phyloP scores from a whole-genome alignment of 2,113 vertebrate species.

The Hemibagrus wyckioides region DNA sequence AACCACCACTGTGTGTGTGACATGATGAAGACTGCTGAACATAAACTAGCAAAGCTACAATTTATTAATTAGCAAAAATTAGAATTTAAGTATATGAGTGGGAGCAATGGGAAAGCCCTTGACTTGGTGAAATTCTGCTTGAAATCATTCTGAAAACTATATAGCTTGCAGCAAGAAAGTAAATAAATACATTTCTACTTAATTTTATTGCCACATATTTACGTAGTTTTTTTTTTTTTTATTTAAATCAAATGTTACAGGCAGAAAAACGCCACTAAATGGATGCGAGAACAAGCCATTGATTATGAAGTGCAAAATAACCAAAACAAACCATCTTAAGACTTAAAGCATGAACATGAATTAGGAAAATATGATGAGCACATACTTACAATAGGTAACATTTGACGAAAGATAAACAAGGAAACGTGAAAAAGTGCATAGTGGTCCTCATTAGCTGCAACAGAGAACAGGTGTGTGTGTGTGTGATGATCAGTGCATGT shows the following conservation, averaged over 20 bases:
- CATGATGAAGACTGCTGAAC: too few relatives aligned
- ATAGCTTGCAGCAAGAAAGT: neutral
- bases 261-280: neutral
- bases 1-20: too few relatives aligned
- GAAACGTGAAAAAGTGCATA: neutral
- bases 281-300: neutral
- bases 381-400: neutral
- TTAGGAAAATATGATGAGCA: neutral
- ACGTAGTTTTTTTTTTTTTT: neutral
- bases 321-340: neutral
- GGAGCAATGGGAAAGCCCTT: neutral
- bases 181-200: neutral
- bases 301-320: neutral
- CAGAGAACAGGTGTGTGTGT: neutral
- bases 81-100: neutral
- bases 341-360: neutral
- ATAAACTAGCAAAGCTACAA: neutral
- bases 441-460: neutral
- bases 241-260: neutral
- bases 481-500: neutral
- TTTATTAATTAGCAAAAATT: neutral
- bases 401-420: neutral
- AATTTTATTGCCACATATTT: neutral
- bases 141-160: neutral
- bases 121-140: neutral